Base-by-base conservation (phyloP, 2,888 invertebrate species). In the Entomobrya proxima region DNA sequence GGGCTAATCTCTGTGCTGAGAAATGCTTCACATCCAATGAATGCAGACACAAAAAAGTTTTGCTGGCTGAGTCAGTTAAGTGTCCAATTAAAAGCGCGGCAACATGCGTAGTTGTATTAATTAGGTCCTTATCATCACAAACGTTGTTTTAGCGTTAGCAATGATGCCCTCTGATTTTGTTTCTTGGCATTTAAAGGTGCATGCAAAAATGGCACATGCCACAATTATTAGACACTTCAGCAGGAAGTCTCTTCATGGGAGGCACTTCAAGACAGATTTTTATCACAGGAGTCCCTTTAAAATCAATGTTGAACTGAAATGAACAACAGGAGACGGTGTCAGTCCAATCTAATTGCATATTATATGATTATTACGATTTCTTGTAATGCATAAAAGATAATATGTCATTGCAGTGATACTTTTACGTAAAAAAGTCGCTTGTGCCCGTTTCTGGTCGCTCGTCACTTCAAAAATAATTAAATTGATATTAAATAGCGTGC, bases 391-490 rank as follows among this genome's bases (percentile, higher is more conserved):
- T 61, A 30, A 2, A 24, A 3, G 24, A 6, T 61, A 15, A 32
- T 61, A 64, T 35, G n/a, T n/a, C n/a, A n/a, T n/a, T n/a, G n/a
- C n/a, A n/a, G n/a, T n/a, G n/a, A n/a, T n/a, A n/a, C n/a, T n/a
- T n/a, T n/a, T n/a, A n/a, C n/a, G n/a, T n/a, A n/a, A n/a, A n/a
- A n/a, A 67, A 67, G 13, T 40, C 6, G 24, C 37, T 24, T 67
- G 40, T 21, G 37, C n/a, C n/a, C n/a, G n/a, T 35, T 18, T 40
- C 67, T 15, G 58, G 64, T 35, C 35, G 67, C 40, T 67, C 40
- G 67, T 67, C 67, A 67, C 67, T 67, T 67, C 40, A 15, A 40
- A 67, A 67, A 67, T 67, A 67, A 67, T 67, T 67, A 67, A 67
- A 37, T 24, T 13, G 67, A 15, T 24, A 40, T 67, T 35, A 67